Conservation (phyloP, 2,888 invertebrate genomes). For the Rugalucina vietnamica region DNA sequence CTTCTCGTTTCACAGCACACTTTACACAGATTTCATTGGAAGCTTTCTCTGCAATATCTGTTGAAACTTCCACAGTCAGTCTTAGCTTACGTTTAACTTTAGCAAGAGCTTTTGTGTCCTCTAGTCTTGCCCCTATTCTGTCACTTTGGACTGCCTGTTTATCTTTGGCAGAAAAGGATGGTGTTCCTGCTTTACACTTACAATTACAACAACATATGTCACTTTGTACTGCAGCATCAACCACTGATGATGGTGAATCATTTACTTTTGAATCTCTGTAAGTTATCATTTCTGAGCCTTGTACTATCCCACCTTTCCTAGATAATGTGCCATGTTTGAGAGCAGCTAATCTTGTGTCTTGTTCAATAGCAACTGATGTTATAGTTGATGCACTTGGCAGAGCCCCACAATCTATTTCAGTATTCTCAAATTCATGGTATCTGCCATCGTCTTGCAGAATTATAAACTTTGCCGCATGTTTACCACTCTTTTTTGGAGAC, state of each 20-base stretch:
- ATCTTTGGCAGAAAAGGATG: background rate
- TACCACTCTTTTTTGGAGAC: background rate
- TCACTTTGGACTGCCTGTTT: background rate
- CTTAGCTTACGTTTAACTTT: too few species aligned
- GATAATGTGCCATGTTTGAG: too few species aligned
- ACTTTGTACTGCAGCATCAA: background rate
- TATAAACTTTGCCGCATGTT: background rate
- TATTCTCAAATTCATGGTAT: background rate
- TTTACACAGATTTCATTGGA: too few species aligned
- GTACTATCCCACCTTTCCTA: too few species aligned
- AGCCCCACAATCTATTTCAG: background rate
- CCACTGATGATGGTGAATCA: background rate
- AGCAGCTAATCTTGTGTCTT: too few species aligned
- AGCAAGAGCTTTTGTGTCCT: too few species aligned
- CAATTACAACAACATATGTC: background rate
- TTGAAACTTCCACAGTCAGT: too few species aligned
- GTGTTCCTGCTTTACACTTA: background rate
- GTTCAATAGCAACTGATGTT: too few species aligned
- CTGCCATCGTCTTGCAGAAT: conserved; percentile 3
- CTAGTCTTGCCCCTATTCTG: background rate
- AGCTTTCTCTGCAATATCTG: too few species aligned
- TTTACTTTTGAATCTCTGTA: background rate
- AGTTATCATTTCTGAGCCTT: too few species aligned
- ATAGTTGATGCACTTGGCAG: too few species aligned
- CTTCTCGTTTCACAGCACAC: too few species aligned